Evolutionary conservation across 23 tunicate genomes (phyloP).

Genomic region (Halocynthia aurantium): DNA sequence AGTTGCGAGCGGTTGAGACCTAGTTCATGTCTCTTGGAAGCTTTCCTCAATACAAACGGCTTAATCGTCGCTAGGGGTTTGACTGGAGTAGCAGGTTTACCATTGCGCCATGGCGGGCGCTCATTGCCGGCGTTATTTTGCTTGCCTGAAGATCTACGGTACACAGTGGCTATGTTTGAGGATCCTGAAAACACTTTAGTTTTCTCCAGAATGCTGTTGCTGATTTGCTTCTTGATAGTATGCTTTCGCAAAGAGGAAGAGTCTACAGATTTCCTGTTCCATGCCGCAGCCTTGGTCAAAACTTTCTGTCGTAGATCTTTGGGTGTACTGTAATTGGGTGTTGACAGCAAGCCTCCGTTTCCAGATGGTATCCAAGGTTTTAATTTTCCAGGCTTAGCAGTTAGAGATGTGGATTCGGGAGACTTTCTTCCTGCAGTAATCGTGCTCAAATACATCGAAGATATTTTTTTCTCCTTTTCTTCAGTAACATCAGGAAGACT

Average conservation of each 20-base stretch:
- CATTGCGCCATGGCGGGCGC: conserved; percentile 73
- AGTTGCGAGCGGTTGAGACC: conserved; percentile 57
- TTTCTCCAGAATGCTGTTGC: conserved; percentile 54
- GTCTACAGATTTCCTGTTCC: conserved; percentile 24
- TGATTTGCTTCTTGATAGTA: conserved; percentile 19
- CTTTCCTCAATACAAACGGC: conserved; percentile 63
- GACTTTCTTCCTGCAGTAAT: neutral
- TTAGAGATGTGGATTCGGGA: conserved; percentile 22
- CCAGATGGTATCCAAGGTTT: conserved; percentile 15
- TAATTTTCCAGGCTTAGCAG: conserved; percentile 51
- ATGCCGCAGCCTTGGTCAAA: conserved; percentile 41
- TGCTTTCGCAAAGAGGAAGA: conserved; percentile 4
- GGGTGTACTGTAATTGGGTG: conserved; percentile 11
- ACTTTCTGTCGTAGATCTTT: conserved; percentile 41
- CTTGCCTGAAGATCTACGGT: conserved; percentile 27
- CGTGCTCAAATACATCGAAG: neutral
- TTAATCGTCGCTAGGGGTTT: conserved; percentile 45
- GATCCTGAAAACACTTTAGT: conserved; percentile 38
- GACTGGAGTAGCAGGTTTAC: conserved; percentile 30
- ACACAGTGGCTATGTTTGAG: conserved; percentile 42
- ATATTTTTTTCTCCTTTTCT: conserved; percentile 20
- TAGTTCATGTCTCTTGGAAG: conserved; percentile 52
- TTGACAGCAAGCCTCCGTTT: neutral
- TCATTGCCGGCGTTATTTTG: conserved; percentile 6
- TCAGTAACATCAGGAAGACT: conserved; percentile 53